Percentiles rank a stretch among this genome's conserved stretches.
phyloP scores from a whole-genome alignment of 2,113 vertebrate genomes.

The Gallinago undulata region DNA sequence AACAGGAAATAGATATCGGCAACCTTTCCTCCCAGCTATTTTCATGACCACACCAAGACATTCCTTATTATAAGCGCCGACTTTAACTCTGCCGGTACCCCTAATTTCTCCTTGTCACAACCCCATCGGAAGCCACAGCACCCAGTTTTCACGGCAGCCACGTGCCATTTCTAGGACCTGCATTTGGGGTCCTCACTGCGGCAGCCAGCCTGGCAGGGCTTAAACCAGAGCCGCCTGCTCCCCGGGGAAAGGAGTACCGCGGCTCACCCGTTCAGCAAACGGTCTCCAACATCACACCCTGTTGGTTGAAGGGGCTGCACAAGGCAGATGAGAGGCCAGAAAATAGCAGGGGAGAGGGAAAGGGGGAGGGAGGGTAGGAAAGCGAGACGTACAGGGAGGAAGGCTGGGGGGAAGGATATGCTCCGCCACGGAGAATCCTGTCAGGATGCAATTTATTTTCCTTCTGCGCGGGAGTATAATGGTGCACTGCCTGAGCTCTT shows the following conservation, averaged over 20 bases:
- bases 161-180: background rate
- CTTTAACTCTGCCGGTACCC: background rate
- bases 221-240: background rate
- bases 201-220: background rate
- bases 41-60: background rate
- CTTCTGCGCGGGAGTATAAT: constrained; percentile 71
- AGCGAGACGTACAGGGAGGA: background rate
- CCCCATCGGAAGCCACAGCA: fast-evolving
- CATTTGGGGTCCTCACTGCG: background rate
- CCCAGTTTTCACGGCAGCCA: background rate
- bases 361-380: background rate
- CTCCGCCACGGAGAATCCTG: constrained; percentile 65
- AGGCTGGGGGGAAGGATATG: constrained; percentile 55
- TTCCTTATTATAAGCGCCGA: background rate
- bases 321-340: background rate
- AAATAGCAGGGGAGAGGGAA: background rate
- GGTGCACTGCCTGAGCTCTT: constrained; percentile 62
- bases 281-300: background rate
- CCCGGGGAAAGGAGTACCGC: background rate
- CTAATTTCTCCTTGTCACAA: background rate
- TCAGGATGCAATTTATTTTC: constrained; percentile 80
- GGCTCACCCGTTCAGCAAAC: background rate
- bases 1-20: constrained; percentile 34
- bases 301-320: background rate
- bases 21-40: constrained; percentile 42